Evolutionary conservation across 1,140 invertebrate species (phyloP), one percentile per base, ranked within the genome.

Genomic region (Caenorhabditis brenneri): DNA sequence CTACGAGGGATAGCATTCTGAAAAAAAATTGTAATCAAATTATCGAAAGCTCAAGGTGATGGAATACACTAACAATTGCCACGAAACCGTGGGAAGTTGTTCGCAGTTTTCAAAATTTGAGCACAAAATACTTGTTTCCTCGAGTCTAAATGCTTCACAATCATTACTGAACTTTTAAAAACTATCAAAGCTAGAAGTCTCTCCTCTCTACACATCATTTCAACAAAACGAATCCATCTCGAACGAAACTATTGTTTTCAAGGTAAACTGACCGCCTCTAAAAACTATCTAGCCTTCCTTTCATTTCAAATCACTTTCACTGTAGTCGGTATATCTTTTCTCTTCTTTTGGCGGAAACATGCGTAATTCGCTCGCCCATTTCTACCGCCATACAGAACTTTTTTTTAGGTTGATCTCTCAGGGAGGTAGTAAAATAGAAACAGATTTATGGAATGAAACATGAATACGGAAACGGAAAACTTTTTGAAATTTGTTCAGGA

Each of bases 241-340:
- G 53, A 55, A 24, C 24, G 27, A 15, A 55, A 27, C 24, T 29
- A 51, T 65, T 65, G 19, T 15, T 24, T 42, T 42, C 65, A 24
- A 42, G 65, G 65, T 42, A 74, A 74, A 74, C 33, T 74, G 65
- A 74, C 36, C 65, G 33, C 65, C n/a, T n/a, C n/a, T n/a, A 74
- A 74, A 74, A 74, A 74, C 33, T 6, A 2, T 16, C 3, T 12
- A 51, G 49, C 22, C 10, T 55, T 10, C 24, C 19, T 36, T 36
- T 31, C 33, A 74, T 6, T n/a, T 42, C 39, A 12, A 42, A 74
- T 74, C 65, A 74, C 65, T 74, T 74, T 74, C 65, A 39, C 36
- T 74, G n/a, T 42, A 24, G 65, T 31, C 65, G 65, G 65, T 36
- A 31, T 74, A 74, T 74, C 65, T 74, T 24, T 74, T 74, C 16